Percentiles rank a stretch among this genome's conserved stretches.
Conservation (phyloP, 2,888 invertebrate genomes). For the Aleiodes testaceus region DNA sequence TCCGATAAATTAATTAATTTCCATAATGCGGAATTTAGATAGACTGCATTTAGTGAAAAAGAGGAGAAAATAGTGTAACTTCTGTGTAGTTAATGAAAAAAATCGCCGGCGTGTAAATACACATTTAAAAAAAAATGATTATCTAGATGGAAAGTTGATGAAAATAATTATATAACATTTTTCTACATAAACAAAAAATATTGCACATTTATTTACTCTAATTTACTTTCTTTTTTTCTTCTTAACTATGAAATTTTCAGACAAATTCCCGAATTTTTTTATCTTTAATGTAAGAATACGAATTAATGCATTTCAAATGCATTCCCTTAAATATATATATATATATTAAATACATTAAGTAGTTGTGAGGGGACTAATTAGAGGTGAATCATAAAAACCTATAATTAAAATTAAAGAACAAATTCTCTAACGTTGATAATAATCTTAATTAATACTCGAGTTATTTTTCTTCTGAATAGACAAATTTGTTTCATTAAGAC, state of each 20-base stretch:
- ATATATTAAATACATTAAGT: slow-evolving; percentile 3
- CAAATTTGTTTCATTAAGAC: no score
- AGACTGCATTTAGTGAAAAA: slow-evolving; percentile 14
- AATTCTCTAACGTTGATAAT: background rate
- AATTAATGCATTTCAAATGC: slow-evolving; percentile 24
- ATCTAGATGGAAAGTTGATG: background rate
- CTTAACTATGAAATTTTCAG: no score
- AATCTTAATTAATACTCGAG: background rate
- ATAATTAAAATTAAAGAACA: background rate
- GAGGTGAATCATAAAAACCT: background rate
- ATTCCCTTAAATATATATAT: background rate
- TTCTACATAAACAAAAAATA: slow-evolving; percentile 19
- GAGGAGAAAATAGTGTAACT: background rate
- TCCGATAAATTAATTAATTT: background rate
- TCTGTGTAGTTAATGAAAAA: slow-evolving; percentile 4
- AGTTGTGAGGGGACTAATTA: slow-evolving; percentile 6
- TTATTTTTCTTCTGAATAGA: no score
- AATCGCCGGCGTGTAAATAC: slow-evolving; percentile 24
- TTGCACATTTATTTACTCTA: slow-evolving; percentile 6
- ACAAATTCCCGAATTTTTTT: no score
- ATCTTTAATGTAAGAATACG: background rate
- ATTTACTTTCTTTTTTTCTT: slow-evolving; percentile 1
- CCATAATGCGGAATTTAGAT: background rate
- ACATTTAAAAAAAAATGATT: slow-evolving; percentile 2
- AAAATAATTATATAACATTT: slow-evolving; percentile 17